Base-by-base conservation (phyloP, 2,797 vertebrate genomes). In the Siniperca obscura region DNA sequence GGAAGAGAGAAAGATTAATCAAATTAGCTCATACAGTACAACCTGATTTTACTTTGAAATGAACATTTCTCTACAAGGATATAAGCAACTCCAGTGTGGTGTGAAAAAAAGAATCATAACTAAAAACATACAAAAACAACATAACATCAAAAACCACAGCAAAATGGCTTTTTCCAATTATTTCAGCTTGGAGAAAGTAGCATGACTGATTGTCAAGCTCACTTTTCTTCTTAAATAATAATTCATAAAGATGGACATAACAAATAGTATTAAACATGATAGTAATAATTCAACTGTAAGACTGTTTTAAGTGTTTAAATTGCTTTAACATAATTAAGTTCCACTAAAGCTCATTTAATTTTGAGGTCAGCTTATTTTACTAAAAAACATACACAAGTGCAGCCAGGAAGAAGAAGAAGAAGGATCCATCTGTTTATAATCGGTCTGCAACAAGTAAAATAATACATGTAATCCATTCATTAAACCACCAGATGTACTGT, bases 141-240 rank as follows among this genome's bases (percentile, higher is more conserved):
- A 56, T 38, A 50, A 80, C 65, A 38, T 70, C 19, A 79, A 69
- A 80, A 76, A 81, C 70, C 65, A 71, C 44, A 0, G 13, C 17
- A 56, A 70, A 75, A 86, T 75, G 70, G 53, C 70, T 36, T 83
- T 76, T 85, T 81, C 53, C 71, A 57, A 17, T 70, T 70, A 77
- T 52, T 80, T 74, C 57, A 72, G 38, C 59, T 72, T 70, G 42
- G 82, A 89, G 81, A 52, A 81, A 71, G 36, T 30, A 76, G 67
- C 53, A 16, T 64, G 82, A 81, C 80, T 85, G 87, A 92, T 89
- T 92, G 86, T 92, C 89, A 79, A 62, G 70, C 76, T 89, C 65
- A 52, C 50, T 66, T 74, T 60, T 78, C 2, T 57, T 56, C 74
- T 78, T 76, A 61, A 70, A 75, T 70, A 71, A 84, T 69, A 38